A percentile compares a stretch with the other conserved stretches of the same genome.
Conservation (phyloP, 2,797 vertebrate species). For the Thamnophis elegans region DNA sequence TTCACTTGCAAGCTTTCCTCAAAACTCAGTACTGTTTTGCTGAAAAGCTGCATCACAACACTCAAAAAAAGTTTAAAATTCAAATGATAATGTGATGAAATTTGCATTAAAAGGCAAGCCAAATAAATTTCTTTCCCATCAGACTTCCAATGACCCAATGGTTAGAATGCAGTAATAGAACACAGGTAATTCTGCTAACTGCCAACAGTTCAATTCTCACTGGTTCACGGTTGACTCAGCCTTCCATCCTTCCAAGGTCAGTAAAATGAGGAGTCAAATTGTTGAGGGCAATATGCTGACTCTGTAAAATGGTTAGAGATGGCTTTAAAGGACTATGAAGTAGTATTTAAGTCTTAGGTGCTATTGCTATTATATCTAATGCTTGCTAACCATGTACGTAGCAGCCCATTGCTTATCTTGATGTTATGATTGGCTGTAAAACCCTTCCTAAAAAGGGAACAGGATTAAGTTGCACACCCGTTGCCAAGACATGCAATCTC, state of each 20-base stretch:
- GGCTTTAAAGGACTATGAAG: too few species aligned
- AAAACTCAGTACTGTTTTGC: neutral
- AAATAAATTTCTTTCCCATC: neutral
- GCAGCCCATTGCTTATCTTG: neutral
- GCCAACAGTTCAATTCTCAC: too few species aligned
- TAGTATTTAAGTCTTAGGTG: too few species aligned
- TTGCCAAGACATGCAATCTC: neutral
- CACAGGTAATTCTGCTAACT: too few species aligned
- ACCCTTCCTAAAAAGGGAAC: neutral
- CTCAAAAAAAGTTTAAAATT: neutral
- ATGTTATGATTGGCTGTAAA: neutral
- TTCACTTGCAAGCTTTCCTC: neutral
- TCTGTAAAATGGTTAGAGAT: too few species aligned
- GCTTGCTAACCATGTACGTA: neutral
- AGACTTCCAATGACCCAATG: neutral
- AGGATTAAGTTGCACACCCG: neutral
- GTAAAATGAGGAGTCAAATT: too few species aligned
- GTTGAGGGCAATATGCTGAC: too few species aligned
- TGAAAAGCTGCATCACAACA: neutral
- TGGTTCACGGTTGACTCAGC: too few species aligned
- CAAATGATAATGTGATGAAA: neutral
- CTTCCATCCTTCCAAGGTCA: too few species aligned
- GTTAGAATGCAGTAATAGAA: too few species aligned
- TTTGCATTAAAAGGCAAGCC: neutral
- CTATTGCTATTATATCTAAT: neutral